These are phyloP conservation scores for Ctenosaura bakeri DNA, from an alignment of 2,797 vertebrate species.

Conservation along the genomic window DNA sequence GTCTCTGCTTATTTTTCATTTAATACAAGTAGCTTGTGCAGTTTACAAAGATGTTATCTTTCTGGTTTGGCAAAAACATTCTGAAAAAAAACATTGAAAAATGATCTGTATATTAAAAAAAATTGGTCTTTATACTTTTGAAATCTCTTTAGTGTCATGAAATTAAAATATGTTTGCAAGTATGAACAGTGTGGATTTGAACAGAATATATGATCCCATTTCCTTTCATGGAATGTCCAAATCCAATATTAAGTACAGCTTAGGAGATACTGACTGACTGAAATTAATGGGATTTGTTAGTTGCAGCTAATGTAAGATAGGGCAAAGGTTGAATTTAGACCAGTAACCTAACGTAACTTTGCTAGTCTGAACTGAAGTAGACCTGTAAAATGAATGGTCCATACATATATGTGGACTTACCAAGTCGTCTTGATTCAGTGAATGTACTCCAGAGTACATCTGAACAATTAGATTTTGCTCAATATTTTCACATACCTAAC, in stretches of 20 bases:
- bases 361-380: too few species aligned
- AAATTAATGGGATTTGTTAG: too few species aligned
- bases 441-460: too few species aligned
- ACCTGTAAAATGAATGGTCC: too few species aligned
- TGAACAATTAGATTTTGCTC: too few species aligned
- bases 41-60: neutral
- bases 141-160: neutral
- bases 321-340: too few species aligned
- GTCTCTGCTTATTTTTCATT: neutral
- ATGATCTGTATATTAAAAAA: neutral
- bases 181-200: neutral
- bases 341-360: too few species aligned
- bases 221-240: neutral
- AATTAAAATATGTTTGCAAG: neutral
- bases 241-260: too few species aligned
- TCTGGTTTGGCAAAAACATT: neutral
- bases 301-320: too few species aligned
- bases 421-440: too few species aligned
- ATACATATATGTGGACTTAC: too few species aligned
- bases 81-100: neutral
- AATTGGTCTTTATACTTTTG: neutral
- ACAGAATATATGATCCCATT: neutral
- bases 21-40: neutral
- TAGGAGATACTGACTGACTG: too few species aligned
- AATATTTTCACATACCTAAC: neutral